Evolutionary conservation across 1,140 invertebrate genomes (phyloP).

Genomic region (Akabosia matsudoensis): DNA sequence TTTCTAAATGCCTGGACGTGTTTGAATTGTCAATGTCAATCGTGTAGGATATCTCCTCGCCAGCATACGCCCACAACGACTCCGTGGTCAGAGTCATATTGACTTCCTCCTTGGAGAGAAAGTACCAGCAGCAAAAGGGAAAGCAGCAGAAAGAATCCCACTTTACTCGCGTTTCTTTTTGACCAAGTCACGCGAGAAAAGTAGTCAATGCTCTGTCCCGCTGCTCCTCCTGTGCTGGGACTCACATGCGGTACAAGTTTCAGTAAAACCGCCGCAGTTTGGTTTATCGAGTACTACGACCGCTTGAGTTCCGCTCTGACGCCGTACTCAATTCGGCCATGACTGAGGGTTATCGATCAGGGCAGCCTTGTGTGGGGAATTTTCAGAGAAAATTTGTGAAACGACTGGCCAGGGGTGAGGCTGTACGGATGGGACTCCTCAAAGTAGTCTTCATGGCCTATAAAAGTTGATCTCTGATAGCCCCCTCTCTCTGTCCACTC

Average conservation of each 20-base stretch:
- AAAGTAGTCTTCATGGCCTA: background rate
- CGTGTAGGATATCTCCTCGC: background rate
- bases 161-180: background rate
- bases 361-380: background rate
- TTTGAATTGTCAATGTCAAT: background rate
- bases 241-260: background rate
- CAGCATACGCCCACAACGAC: background rate
- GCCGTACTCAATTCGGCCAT: background rate
- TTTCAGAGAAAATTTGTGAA: background rate
- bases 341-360: background rate
- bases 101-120: background rate
- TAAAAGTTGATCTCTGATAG: background rate
- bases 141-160: background rate
- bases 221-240: background rate
- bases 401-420: background rate
- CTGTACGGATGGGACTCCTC: background rate
- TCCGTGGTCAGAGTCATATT: background rate
- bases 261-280: background rate
- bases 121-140: background rate
- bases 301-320: background rate
- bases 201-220: background rate
- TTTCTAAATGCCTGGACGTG: background rate
- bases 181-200: background rate
- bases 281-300: background rate
- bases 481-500: background rate